Base-by-base conservation (phyloP, 1,140 invertebrate species). In the Idris sp. region DNA sequence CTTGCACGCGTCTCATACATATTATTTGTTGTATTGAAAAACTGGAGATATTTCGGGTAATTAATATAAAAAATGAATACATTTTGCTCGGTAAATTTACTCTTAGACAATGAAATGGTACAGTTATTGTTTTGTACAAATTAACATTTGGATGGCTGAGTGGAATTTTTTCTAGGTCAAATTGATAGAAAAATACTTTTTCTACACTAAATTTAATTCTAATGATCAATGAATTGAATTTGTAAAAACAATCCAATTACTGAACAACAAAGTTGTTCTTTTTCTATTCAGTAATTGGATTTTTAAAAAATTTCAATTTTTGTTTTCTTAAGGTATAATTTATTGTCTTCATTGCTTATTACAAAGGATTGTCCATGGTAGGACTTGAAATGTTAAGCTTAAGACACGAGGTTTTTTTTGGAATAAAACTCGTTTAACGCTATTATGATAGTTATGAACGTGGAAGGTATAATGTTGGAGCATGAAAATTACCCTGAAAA, bases 301-400 rank as follows among this genome's bases (percentile, higher is more conserved):
- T n/a, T n/a, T n/a, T n/a, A n/a, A n/a, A n/a, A n/a, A n/a, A n/a
- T n/a, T n/a, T n/a, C n/a, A n/a, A n/a, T n/a, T n/a, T n/a, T n/a
- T n/a, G n/a, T n/a, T n/a, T n/a, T 51, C 65, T 67, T 51, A 31
- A 76, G 74, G 76, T 74, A 61, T 51, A 54, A 79, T 82, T 84
- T 86, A 87, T 87, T 87, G 84, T 87, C 85, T 83, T 82, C 62
- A 85, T 84, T 87, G 78, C 80, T 86, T 82, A 73, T 76, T 76
- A 69, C 54, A 65, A 58, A 84, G 78, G 80, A 85, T 85, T 84
- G 81, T 85, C 81, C 64, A 78, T 10, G 53, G 53, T 11, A 31
- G 62, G 71, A 81, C 76, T 74, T 53, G 10, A 53, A 67, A 35
- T 25, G 36, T 40, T 75, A 61, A 74, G 49, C 46, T 10, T 75